phyloP scores from a whole-genome alignment of 2,888 invertebrate species.

The Heliconius aoede region DNA sequence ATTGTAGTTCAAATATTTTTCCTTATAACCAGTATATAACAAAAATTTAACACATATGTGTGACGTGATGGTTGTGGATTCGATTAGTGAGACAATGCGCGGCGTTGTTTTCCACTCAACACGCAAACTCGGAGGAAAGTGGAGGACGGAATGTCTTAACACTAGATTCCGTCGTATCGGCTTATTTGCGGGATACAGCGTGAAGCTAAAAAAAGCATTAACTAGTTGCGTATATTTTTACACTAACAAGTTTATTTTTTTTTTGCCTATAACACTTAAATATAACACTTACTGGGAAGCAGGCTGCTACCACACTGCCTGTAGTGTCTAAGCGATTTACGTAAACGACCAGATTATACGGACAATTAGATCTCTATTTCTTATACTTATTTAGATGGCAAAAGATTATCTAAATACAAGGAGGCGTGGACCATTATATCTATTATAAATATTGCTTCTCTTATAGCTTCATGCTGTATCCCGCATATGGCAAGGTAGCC shows the following conservation, averaged over 20 bases:
- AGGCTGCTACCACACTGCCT: not conserved
- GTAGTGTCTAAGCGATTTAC: constrained; percentile 14
- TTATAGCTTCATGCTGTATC: too few species aligned
- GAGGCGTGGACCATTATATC: not conserved
- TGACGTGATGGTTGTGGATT: too few species aligned
- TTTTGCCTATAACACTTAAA: not conserved
- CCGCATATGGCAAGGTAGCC: too few species aligned
- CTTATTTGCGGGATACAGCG: too few species aligned
- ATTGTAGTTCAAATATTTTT: not conserved
- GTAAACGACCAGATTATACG: constrained; percentile 18
- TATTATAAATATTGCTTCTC: not conserved
- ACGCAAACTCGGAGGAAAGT: too few species aligned
- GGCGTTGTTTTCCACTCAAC: too few species aligned
- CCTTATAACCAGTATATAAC: too few species aligned
- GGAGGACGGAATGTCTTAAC: too few species aligned
- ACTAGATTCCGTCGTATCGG: too few species aligned
- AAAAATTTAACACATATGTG: too few species aligned
- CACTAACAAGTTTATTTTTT: not conserved
- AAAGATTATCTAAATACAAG: not conserved
- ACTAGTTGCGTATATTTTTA: not conserved
- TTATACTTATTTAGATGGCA: not conserved
- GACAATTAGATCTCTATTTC: constrained; percentile 3
- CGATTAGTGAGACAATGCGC: too few species aligned
- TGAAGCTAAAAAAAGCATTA: too few species aligned
- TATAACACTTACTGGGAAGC: not conserved